Conservation (phyloP, 2,888 invertebrate genomes). For the Melangyna quadrimaculata region DNA sequence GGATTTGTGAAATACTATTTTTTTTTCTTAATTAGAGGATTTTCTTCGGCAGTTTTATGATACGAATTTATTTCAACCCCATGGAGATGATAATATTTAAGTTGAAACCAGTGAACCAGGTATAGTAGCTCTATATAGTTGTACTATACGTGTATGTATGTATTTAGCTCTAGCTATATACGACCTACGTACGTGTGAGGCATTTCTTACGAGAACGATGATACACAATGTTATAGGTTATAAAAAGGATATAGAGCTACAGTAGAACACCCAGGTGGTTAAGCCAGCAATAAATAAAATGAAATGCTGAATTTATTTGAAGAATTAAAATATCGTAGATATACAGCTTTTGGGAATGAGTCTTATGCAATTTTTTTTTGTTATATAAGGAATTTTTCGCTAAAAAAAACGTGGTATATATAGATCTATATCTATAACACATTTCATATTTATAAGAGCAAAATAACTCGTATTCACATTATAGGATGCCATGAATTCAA, state of each 20-base stretch:
- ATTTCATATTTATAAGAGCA: no score
- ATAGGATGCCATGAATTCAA: no score
- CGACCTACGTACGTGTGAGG: conserved; percentile 7
- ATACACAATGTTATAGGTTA: background rate
- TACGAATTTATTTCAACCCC: conserved; percentile 22
- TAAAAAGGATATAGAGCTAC: background rate
- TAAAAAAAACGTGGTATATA: no score
- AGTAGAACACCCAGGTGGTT: conserved; percentile 19
- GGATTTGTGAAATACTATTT: conserved; percentile 1
- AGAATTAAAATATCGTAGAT: conserved; percentile 21
- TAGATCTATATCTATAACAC: no score
- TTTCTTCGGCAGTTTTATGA: conserved; percentile 29
- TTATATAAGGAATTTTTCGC: background rate
- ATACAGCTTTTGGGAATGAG: background rate
- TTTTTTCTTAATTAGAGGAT: conserved; percentile 35
- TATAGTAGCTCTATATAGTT: background rate
- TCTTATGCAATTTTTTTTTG: background rate
- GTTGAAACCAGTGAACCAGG: conserved; percentile 13
- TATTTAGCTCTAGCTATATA: background rate
- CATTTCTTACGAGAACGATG: background rate
- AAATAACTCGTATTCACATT: no score
- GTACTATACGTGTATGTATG: background rate
- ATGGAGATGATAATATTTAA: conserved; percentile 17
- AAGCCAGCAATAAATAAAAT: conserved; percentile 35
- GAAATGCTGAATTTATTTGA: conserved; percentile 19